Base-by-base conservation (phyloP, 2,888 invertebrate genomes). In the Scaptomyza reducta region DNA sequence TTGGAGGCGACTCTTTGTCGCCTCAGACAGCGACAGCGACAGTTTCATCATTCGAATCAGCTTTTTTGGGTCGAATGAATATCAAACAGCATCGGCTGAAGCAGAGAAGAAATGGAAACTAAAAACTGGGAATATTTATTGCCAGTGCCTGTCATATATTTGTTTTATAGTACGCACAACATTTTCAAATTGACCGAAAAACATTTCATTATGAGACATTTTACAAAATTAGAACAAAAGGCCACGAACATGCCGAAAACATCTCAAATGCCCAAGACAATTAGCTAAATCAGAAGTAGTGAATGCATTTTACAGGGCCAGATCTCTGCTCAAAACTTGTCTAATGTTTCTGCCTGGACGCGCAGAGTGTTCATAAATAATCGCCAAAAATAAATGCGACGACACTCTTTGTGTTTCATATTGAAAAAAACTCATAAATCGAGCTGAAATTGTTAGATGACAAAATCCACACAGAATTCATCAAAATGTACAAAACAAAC, bases 101-200 rank as follows among this genome's bases (percentile, higher is more conserved):
- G 49, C 10, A 22, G n/a, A n/a, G n/a, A n/a, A 50, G n/a, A 29
- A n/a, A 40, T 40, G 1, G 59, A 72, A 61, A 58, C 66, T 57
- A 68, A 84, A 40, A 79, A 73, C 70, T 56, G 46, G 71, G 68
- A 70, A 77, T 85, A 79, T 83, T 87, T 83, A 82, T 88, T 59
- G 62, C 73, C 76, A 49, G 55, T 56, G 78, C 59, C 70, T 86
- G 76, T 88, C 84, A 85, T 85, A 85, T 86, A 78, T 88, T 85
- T 86, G 77, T 76, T 85, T 88, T 69, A 79, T 83, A 77, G 76
- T 74, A 70, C 70, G 62, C 72, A 65, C 72, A 80, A 83, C 79
- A 86, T 79, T 84, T 74, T 84, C 61, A 81, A 84, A 86, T 86
- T 87, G 87, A 75, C 82, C 77, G 85, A 84, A 83, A 83, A 86